Base-by-base conservation (phyloP, 2,797 vertebrate species). In the Acanthurus leucopareius region DNA sequence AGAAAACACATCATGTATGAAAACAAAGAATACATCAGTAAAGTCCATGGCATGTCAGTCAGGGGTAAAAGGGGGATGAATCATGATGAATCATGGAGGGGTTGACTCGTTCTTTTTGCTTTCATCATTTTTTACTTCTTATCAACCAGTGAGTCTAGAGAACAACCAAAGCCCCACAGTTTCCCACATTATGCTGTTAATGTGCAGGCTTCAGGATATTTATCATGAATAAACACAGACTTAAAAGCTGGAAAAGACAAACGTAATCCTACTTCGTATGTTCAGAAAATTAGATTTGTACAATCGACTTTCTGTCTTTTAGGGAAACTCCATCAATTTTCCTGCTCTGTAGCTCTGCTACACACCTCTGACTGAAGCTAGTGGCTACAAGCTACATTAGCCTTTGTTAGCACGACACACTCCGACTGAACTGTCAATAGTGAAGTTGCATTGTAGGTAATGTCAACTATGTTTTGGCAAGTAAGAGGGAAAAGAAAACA, bases 1-100 rank as follows among this genome's bases (percentile, higher is more conserved):
- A 91, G 62, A 88, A 76, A 85, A 88, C 47, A 87, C 63, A 67
- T 84, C 25, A 77, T 76, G 86, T 77, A 64, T 83, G 73, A 86
- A 84, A 79, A 88, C 67, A 74, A 62, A 52, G 54, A 77, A 77
- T 3, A 35, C 15, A 38, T 44, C 7, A 67, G 56, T 19, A 2
- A 53, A 35, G 11, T 62, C 22, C 14, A 47, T 10, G 40, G 19
- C 7, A 20, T 52, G 44, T 16, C 53, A 40, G 35, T 64, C 17
- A 80, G 69, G 15, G 25, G 72, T 54, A 20, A 52, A 60, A 58
- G n/a, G 51, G 45, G 32, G 25, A 2, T 38, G 61, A 62, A 32
- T 28, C 14, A 69, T 71, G 59, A 2, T 38, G 61, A 62, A 32
- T 28, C 14, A 69, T 71, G 59, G 22, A 52, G 15, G n/a, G 6